These are phyloP conservation scores for Todiramphus chloris DNA, from an alignment of 2,113 vertebrate genomes.

Conservation along the genomic window DNA sequence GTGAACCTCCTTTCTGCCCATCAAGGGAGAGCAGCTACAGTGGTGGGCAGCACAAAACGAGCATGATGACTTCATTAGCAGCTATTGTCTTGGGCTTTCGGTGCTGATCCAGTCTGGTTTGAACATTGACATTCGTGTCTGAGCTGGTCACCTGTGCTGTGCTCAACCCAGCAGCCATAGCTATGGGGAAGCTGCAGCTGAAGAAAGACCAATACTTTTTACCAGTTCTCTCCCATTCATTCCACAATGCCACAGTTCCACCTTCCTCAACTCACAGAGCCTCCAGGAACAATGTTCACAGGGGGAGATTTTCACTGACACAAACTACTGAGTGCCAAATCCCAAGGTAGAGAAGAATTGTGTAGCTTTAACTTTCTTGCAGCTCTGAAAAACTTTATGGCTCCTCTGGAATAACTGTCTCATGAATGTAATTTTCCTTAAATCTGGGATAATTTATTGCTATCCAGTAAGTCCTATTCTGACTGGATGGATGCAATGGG, in stretches of 20 bases:
- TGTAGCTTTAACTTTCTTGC: not conserved
- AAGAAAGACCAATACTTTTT: not conserved
- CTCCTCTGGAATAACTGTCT: not conserved
- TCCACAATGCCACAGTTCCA: not conserved
- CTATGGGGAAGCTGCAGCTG: not conserved
- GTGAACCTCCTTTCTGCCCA: not conserved
- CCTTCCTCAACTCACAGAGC: not conserved
- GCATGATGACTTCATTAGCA: not conserved
- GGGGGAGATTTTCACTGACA: not conserved
- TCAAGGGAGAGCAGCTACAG: not conserved
- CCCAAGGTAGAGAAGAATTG: not conserved
- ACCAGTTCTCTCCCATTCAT: not conserved
- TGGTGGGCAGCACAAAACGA: accelerated
- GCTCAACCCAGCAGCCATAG: not conserved
- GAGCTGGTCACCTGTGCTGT: not conserved
- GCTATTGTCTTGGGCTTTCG: not conserved
- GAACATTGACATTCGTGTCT: not conserved
- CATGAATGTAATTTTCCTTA: not conserved
- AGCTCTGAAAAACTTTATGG: not conserved
- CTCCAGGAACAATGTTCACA: not conserved
- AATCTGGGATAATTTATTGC: not conserved
- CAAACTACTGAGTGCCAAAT: not conserved
- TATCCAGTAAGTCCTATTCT: not conserved
- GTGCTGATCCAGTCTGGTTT: not conserved
- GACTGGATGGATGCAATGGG: not conserved